Base-by-base conservation (phyloP, 2,888 invertebrate genomes). In the Polyommatus iphigenia region DNA sequence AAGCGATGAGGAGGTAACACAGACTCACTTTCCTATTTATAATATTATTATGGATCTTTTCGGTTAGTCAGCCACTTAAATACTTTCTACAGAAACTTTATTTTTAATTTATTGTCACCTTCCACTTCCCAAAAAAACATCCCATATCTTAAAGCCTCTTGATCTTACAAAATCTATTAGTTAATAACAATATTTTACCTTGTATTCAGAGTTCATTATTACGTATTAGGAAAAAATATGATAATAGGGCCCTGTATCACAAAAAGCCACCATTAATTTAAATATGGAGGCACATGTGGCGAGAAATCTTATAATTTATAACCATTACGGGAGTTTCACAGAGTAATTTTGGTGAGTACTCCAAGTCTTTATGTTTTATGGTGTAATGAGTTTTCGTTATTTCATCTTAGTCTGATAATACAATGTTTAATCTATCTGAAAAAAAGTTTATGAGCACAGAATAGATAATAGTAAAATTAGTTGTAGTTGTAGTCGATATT, bases 281-380 rank as follows among this genome's bases (percentile, higher is more conserved):
- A 81, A 83, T 83, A 81, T 80, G 79, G 78, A 78, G 76, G 78
- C 85, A 84, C 87, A 87, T 85, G 85, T 87, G 87, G 84, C 81
- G 79, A 81, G 84, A 85, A 85, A 85, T 85, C 84, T 85, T 79
- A 83, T 83, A 83, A 84, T 84, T 85, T 85, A 84, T 84, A 83
- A 82, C 83, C 83, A 83, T 85, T 85, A 85, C 71, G 10, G 72
- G 15, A 18, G 73, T 73, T 15, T 50, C 46, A 54, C 18, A 54
- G 50, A 20, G 50, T 54, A 50, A 75, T 75, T 75, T 75, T 18
- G 20, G 75, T 50, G 29, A 54, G 50, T 75, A 75, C 54, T 50
- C 15, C 15, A 36, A 62, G 24, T 71, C 15, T 36, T 71, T 18
- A 71, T 41, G 10, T 41, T 72, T 41, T 72, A 72, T 41, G 72